Evolutionary conservation across 2,113 vertebrate genomes (phyloP), one percentile per base, ranked within the genome.

Genomic region (Anolis carolinensis): DNA sequence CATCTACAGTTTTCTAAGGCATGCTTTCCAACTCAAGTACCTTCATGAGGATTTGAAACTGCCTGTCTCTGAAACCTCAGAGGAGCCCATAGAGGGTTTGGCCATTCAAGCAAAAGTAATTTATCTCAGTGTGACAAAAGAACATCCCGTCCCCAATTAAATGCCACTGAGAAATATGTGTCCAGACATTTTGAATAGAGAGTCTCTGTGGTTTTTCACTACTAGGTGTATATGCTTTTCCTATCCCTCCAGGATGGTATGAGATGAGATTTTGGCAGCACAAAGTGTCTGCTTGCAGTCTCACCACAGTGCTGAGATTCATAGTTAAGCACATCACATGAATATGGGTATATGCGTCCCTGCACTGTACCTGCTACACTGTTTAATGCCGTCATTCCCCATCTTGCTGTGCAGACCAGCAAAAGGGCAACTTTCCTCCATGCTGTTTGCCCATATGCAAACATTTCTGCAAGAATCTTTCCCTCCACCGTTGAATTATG

Each of bases 41-140:
- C 14, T 62, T 74, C 27, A n/a, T 74, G 52, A 73, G 71, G 52
- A 74, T 63, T 44, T 59, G 71, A 74, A 74, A 83, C 55, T 18
- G 71, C 44, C 52, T 83, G 71, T 44, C 34, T 74, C 52, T 20
- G 71, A 83, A 63, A 83, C 34, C 82, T 34, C 25, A n/a, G 50
- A 39, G 71, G 39, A 83, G 62, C 55, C 52, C 50, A 63, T 8
- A 39, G 52, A 34, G 81, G 59, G 52, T 73, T 83, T 52, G 39
- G 82, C 52, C 71, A 83, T 62, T 73, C 81, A 83, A 39, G 83
- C 50, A 68, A 77, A 27, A 30, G 62, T 52, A 67, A 63, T 84
- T 65, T 84, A 67, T 65, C 52, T 78, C 74, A 48, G 44, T 62
- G 67, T 72, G 86, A 52, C 79, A 72, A 27, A 63, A 74, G 71